Conservation (phyloP, 2,888 invertebrate genomes). For the Camptogramma bilineatum region DNA sequence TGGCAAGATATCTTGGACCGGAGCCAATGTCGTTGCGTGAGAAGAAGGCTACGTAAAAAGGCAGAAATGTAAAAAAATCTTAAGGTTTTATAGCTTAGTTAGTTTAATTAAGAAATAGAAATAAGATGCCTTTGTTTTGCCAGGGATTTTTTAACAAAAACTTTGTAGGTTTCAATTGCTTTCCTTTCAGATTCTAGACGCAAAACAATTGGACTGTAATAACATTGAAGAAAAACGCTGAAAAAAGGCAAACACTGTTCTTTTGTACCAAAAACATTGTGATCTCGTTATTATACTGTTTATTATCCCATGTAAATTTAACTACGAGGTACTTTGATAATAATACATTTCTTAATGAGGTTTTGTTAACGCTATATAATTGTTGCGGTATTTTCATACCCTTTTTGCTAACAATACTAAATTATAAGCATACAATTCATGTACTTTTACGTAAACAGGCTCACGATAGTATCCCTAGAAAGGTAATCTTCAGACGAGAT, state of each 20-base stretch:
- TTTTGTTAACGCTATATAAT: slow-evolving; percentile 22
- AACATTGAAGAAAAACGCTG: not conserved
- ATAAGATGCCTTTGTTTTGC: slow-evolving; percentile 24
- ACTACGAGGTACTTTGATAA: slow-evolving; percentile 11
- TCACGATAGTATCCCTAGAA: too few relatives aligned
- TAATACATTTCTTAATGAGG: slow-evolving; percentile 21
- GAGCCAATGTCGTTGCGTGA: slow-evolving; percentile 74
- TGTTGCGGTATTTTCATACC: slow-evolving; percentile 48
- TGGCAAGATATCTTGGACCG: slow-evolving; percentile 78
- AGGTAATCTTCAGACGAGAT: too few relatives aligned
- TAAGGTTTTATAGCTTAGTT: slow-evolving; percentile 43
- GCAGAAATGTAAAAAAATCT: slow-evolving; percentile 50
- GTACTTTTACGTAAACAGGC: too few relatives aligned
- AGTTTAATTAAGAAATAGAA: slow-evolving; percentile 47
- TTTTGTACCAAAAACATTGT: slow-evolving; percentile 14
- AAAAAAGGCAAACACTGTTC: too few relatives aligned
- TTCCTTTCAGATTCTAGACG: not conserved
- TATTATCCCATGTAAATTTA: slow-evolving; percentile 26
- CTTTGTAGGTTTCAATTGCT: slow-evolving; percentile 5
- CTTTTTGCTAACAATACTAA: slow-evolving; percentile 42
- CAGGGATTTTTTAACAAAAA: slow-evolving; percentile 3
- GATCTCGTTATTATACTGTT: slow-evolving; percentile 13
- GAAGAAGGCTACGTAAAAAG: slow-evolving; percentile 59
- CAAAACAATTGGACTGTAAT: not conserved
- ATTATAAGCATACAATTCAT: not conserved